phyloP scores from a whole-genome alignment of 1,140 invertebrate species.

The Bombus vancouverensis region DNA sequence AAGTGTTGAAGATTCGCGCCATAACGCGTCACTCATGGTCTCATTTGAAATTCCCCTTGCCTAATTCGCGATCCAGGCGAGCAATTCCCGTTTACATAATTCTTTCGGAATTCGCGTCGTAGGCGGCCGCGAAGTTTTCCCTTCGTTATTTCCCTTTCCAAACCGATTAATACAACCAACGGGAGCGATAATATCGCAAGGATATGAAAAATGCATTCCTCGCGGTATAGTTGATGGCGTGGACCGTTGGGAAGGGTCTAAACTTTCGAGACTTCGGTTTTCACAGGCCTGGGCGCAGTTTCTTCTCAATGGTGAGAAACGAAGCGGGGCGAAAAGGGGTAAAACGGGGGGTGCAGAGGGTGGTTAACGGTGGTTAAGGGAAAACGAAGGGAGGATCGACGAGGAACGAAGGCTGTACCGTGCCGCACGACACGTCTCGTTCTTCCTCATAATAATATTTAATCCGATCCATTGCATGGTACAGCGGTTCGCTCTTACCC shows the following conservation, averaged over 20 bases:
- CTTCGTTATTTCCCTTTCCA: constrained; percentile 43
- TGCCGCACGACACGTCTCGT: constrained; percentile 73
- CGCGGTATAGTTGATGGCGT: constrained; percentile 62
- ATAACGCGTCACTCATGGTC: not conserved
- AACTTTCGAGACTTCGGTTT: constrained; percentile 72
- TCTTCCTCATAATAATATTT: constrained; percentile 80
- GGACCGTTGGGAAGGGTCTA: constrained; percentile 62
- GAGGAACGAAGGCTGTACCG: constrained; percentile 57
- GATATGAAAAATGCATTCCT: constrained; percentile 74
- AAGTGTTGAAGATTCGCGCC: too few relatives aligned
- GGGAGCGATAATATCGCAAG: constrained; percentile 67
- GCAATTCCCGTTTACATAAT: constrained; percentile 36
- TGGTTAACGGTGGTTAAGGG: constrained; percentile 24
- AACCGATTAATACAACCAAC: constrained; percentile 68
- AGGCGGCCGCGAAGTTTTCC: constrained; percentile 37
- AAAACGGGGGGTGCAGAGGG: not conserved
- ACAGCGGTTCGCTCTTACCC: constrained; percentile 79
- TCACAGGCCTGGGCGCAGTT: constrained; percentile 24
- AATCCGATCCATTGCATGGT: constrained; percentile 80
- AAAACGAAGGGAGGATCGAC: constrained; percentile 55
- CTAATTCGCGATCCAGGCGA: not conserved
- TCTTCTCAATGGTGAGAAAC: not conserved
- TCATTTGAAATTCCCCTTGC: not conserved
- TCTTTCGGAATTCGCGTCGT: constrained; percentile 36
- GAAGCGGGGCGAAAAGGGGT: not conserved